phyloP scores from a whole-genome alignment of 2,113 vertebrate genomes.

The Mugil cephalus region DNA sequence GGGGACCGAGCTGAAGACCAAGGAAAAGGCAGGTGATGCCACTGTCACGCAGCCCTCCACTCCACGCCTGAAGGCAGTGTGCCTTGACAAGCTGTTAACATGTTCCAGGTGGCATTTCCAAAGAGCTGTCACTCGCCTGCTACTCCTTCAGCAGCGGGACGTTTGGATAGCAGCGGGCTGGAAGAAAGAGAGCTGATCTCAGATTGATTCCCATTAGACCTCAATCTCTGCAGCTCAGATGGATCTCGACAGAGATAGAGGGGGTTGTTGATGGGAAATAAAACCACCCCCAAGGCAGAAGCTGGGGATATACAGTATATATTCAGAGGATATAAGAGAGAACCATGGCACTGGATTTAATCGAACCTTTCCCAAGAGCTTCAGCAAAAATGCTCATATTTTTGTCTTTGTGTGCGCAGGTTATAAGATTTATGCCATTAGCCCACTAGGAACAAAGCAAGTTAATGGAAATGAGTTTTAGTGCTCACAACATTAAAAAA shows the following conservation, averaged over 20 bases:
- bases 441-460: not conserved
- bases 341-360: conserved; percentile 14
- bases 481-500: not conserved
- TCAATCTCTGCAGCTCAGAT: conserved; percentile 52
- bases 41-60: conserved; percentile 7
- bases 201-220: conserved; percentile 56
- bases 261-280: conserved; percentile 28
- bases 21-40: conserved; percentile 28
- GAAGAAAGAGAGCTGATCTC: conserved; percentile 25
- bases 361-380: not conserved
- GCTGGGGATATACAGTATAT: not conserved
- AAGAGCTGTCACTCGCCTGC: conserved; percentile 54
- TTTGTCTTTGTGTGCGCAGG: too few relatives aligned
- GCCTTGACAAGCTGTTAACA: conserved; percentile 47
- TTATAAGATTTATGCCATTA: not conserved
- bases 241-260: conserved; percentile 33
- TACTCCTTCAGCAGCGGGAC: conserved; percentile 9
- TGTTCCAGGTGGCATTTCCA: conserved; percentile 58
- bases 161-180: not conserved
- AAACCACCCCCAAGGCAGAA: conserved; percentile 11
- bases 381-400: too few relatives aligned
- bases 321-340: not conserved
- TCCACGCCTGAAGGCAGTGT: not conserved
- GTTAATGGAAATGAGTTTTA: not conserved
- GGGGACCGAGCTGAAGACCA: conserved; percentile 7